Evolutionary conservation across 2,888 invertebrate genomes (phyloP).

Genomic region (Lepetodrilus schrolli): DNA sequence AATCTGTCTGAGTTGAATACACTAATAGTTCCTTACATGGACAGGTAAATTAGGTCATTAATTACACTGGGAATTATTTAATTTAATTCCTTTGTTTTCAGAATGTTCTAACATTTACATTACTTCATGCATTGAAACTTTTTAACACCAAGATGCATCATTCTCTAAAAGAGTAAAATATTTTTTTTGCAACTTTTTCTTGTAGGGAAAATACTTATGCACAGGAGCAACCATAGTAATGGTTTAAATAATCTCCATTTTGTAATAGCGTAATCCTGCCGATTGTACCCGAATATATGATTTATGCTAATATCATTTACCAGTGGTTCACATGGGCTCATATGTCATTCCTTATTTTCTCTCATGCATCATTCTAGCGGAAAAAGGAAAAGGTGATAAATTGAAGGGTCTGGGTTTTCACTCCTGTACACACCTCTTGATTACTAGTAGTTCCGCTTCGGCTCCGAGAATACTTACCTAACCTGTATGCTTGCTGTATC

Average conservation of each 20-base stretch:
- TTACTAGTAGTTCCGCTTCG: neutral
- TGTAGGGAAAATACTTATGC: constrained; percentile 30
- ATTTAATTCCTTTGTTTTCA: too few relatives aligned
- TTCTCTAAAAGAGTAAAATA: too few relatives aligned
- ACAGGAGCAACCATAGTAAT: constrained; percentile 18
- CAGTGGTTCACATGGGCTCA: neutral
- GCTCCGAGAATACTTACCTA: neutral
- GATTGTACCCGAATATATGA: neutral
- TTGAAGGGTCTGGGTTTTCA: neutral
- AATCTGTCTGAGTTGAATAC: too few relatives aligned
- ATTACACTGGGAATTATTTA: too few relatives aligned
- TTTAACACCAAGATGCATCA: too few relatives aligned
- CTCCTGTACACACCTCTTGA: neutral
- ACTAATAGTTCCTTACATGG: too few relatives aligned
- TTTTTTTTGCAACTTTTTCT: neutral
- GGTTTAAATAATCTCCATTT: neutral
- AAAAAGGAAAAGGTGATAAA: constrained; percentile 34
- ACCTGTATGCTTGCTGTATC: neutral
- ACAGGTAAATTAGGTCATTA: too few relatives aligned
- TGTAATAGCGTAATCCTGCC: neutral
- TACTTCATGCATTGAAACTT: too few relatives aligned
- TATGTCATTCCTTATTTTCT: constrained; percentile 10
- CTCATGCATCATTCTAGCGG: constrained; percentile 25
- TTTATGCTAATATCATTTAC: neutral
- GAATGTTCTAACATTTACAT: too few relatives aligned